Conservation (phyloP, 2,113 vertebrate genomes). For the Axis porcinus region DNA sequence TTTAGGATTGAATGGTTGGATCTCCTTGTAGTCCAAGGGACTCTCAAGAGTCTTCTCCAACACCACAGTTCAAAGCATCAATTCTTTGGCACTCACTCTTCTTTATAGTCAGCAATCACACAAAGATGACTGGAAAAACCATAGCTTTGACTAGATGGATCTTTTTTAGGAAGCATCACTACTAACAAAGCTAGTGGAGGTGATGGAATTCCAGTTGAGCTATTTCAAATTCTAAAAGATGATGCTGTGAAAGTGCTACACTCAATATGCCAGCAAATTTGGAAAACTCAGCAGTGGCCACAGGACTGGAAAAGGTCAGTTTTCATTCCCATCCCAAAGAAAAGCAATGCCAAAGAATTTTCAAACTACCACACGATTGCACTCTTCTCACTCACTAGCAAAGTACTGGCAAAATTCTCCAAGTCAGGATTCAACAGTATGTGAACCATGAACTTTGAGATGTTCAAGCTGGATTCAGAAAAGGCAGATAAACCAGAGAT, state of each 20-base stretch:
- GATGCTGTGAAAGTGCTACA: background rate
- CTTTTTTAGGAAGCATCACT: background rate
- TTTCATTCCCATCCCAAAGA: no score
- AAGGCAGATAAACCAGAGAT: background rate
- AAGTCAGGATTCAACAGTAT: background rate
- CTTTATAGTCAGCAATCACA: no score
- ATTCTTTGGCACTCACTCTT: no score
- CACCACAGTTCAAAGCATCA: no score
- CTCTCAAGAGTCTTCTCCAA: no score
- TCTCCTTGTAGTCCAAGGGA: no score
- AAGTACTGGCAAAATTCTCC: background rate
- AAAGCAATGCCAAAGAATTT: no score
- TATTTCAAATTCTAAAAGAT: background rate
- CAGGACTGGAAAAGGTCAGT: background rate
- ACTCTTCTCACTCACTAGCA: background rate
- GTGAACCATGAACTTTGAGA: rapidly evolving
- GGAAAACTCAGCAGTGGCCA: background rate
- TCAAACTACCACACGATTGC: no score
- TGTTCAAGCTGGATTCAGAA: background rate
- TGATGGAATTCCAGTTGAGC: background rate
- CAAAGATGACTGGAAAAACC: no score
- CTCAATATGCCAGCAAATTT: background rate
- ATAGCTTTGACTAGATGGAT: background rate
- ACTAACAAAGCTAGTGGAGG: background rate
- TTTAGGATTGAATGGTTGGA: no score